Base-by-base conservation (phyloP, 2,113 vertebrate genomes). In the Emberiza fucata region DNA sequence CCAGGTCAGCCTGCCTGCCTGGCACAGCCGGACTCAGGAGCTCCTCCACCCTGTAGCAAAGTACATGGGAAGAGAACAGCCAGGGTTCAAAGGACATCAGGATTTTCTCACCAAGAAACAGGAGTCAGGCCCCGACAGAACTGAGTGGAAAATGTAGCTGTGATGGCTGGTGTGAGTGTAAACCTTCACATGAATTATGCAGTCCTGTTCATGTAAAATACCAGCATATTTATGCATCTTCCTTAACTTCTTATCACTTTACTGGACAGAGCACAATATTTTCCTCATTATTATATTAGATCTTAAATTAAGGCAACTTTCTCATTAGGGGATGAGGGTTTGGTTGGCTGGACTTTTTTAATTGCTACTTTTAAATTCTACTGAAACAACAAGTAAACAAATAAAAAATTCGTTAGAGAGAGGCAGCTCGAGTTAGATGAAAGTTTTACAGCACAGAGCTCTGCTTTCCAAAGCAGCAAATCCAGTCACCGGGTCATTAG, bases 371-470 rank as follows among this genome's bases (percentile, higher is more conserved):
- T 97, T 94, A 93, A 93, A 97, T 97, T 96, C 88, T 75, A 80
- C 91, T 81, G 94, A 97, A 97, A 97, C 97, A 95, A 96, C 81
- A 90, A 97, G 98, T 98, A 98, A 98, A 98, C 98, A 98, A 98
- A 98, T 98, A 98, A 98, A 98, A 98, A 98, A 98, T 96, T 98
- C 95, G 96, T 98, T 98, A 98, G 97, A 96, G 95, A 97, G 93
- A 95, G 95, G 95, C 97, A 82, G 96, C 95, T 97, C 96, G 66
- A 94, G 92, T 80, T 87, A 97, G 97, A 98, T 98, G 97, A 97
- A 98, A 98, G 97, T 97, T 94, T 93, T 96, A 97, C 96, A 95
- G 96, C 94, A 47, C 44, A 70, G 71, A 96, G 96, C 86, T 97
- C 47, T 17, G 95, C 88, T 97, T 98, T 97, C 96, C 97, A 97